Evolutionary conservation across 2,888 invertebrate species (phyloP).

Genomic region (Oscheius myriophilus): DNA sequence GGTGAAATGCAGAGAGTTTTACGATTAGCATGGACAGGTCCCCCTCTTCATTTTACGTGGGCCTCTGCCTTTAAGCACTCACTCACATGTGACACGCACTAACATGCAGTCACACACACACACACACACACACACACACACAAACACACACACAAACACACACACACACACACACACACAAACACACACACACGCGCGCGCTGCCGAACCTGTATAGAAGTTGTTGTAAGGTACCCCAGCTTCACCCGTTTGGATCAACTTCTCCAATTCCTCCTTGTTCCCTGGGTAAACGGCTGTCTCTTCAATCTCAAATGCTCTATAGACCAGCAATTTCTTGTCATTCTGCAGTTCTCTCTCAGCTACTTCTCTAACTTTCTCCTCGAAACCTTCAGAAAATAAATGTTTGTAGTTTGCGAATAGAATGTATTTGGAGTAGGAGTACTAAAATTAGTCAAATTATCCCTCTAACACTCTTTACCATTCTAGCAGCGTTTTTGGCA

Average conservation of each 20-base stretch:
- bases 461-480: not conserved
- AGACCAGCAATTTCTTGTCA: constrained; percentile 12
- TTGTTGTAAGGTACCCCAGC: constrained; percentile 20
- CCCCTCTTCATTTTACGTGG: too few relatives aligned
- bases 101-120: too few relatives aligned
- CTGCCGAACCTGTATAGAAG: constrained; percentile 14
- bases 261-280: constrained; percentile 7
- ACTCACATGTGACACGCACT: too few relatives aligned
- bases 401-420: constrained; percentile 26
- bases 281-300: not conserved
- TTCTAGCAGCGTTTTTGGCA: constrained; percentile 27
- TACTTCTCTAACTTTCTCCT: constrained; percentile 17
- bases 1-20: too few relatives aligned
- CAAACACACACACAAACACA: too few relatives aligned
- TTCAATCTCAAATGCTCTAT: constrained; percentile 28
- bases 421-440: constrained; percentile 21
- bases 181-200: too few relatives aligned
- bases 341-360: not conserved
- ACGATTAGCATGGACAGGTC: not conserved
- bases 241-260: constrained; percentile 1
- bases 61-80: too few relatives aligned
- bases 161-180: too few relatives aligned
- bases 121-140: too few relatives aligned
- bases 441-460: constrained; percentile 8
- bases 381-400: constrained; percentile 22